Evolutionary conservation across 2,888 invertebrate genomes (phyloP).

Genomic region (Archaeoteleia sp.): DNA sequence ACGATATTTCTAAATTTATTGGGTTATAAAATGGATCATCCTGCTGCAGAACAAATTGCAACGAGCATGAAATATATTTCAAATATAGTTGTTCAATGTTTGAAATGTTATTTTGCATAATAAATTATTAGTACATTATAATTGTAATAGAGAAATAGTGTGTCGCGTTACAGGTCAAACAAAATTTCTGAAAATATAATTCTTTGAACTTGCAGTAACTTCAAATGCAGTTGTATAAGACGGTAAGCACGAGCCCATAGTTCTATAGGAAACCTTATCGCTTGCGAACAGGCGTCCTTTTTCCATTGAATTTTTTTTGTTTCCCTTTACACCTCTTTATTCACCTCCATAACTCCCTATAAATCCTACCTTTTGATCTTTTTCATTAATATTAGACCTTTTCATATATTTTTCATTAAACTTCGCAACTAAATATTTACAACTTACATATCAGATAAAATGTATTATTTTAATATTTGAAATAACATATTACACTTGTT

Average conservation of each 20-base stretch:
- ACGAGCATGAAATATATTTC: too few species aligned
- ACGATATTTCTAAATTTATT: conserved; percentile 13
- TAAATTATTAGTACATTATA: too few species aligned
- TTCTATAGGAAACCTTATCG: conserved; percentile 63
- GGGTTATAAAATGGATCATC: too few species aligned
- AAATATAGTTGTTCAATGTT: too few species aligned
- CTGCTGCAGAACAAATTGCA: too few species aligned
- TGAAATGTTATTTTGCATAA: too few species aligned
- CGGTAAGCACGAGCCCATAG: conserved; percentile 13
- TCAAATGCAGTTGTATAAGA: conserved; percentile 17
- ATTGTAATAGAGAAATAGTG: too few species aligned
- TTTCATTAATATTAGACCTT: conserved; percentile 18
- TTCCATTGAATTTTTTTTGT: conserved; percentile 42
- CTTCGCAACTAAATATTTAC: neutral
- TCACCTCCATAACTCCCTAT: conserved; percentile 51
- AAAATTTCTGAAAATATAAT: conserved; percentile 11
- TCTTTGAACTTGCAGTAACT: conserved; percentile 25
- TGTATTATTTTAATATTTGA: conserved; percentile 1
- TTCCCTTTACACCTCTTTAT: conserved; percentile 17
- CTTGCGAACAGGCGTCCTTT: conserved; percentile 65
- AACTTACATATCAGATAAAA: neutral
- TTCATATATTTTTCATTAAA: conserved; percentile 9
- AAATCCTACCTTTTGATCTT: conserved; percentile 44
- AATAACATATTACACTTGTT: conserved; percentile 14
- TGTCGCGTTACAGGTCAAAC: too few species aligned